These are phyloP conservation scores for Eutolmus rufibarbis DNA, from an alignment of 2,888 invertebrate genomes.

Conservation along the genomic window DNA sequence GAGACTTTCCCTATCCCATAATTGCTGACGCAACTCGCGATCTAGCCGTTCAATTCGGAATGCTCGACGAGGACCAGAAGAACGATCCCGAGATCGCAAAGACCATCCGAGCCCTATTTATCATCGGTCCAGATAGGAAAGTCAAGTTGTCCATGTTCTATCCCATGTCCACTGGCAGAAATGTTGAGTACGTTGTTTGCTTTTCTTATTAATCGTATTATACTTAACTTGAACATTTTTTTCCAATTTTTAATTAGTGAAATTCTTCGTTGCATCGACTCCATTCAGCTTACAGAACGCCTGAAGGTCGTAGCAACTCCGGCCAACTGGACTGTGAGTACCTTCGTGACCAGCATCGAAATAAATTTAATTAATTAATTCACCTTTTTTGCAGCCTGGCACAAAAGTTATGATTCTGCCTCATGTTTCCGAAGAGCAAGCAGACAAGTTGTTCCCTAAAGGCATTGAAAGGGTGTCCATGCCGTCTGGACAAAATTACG, in stretches of 20 bases:
- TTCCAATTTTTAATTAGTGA: slow-evolving; percentile 67
- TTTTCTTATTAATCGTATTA: not conserved
- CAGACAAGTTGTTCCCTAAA: slow-evolving; percentile 72
- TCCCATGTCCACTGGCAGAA: slow-evolving; percentile 85
- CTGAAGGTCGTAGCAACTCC: slow-evolving; percentile 82
- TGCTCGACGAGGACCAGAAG: slow-evolving; percentile 79
- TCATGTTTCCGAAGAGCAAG: slow-evolving; percentile 71
- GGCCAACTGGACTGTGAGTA: slow-evolving; percentile 81
- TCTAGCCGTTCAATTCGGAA: slow-evolving; percentile 76
- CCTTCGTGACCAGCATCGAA: not conserved
- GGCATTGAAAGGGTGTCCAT: slow-evolving; percentile 72
- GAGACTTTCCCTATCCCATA: slow-evolving; percentile 81
- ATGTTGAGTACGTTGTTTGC: slow-evolving; percentile 74
- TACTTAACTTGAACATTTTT: slow-evolving; percentile 51
- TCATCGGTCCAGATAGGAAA: slow-evolving; percentile 81
- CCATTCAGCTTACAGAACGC: slow-evolving; percentile 77
- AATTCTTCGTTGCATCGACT: slow-evolving; percentile 82
- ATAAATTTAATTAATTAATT: not conserved
- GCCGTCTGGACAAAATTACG: slow-evolving; percentile 79
- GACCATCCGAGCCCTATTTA: slow-evolving; percentile 79
- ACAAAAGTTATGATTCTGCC: slow-evolving; percentile 84
- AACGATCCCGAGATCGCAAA: slow-evolving; percentile 71
- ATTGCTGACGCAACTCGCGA: slow-evolving; percentile 78
- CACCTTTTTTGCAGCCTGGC: slow-evolving; percentile 66
- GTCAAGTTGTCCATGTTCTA: slow-evolving; percentile 83